Conservation (phyloP, 1,140 invertebrate genomes). For the Lamellibrachia luymesi region DNA sequence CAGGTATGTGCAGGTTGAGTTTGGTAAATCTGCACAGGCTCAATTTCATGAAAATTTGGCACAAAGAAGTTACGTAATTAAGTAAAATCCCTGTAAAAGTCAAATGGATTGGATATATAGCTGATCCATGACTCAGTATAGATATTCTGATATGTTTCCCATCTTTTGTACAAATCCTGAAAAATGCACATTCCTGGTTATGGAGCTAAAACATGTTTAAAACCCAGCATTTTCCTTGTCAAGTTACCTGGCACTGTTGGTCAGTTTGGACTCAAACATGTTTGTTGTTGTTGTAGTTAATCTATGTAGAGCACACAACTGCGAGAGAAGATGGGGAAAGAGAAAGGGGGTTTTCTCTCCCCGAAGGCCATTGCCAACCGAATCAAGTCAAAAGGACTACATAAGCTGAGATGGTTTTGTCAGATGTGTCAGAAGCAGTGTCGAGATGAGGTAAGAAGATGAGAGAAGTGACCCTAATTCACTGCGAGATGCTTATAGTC, state of each 20-base stretch:
- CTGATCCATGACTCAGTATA: background rate
- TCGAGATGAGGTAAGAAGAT: conserved; percentile 73
- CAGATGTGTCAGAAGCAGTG: conserved; percentile 99
- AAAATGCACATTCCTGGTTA: background rate
- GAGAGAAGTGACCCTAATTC: background rate
- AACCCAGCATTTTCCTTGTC: background rate
- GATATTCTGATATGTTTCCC: background rate
- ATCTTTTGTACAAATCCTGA: background rate
- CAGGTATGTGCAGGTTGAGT: no score
- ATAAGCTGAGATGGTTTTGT: conserved; percentile 98
- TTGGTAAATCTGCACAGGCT: background rate
- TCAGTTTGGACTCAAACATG: background rate
- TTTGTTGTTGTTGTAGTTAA: background rate
- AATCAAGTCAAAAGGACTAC: conserved; percentile 97
- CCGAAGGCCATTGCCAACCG: conserved; percentile 98
- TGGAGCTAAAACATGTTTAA: background rate
- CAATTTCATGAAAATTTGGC: background rate
- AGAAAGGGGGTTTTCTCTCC: conserved; percentile 63
- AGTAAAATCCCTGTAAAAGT: background rate
- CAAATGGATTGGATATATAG: conserved; percentile 15
- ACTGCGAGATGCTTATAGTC: background rate
- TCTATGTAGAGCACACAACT: background rate
- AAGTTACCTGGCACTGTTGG: background rate
- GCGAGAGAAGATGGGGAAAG: conserved; percentile 48
- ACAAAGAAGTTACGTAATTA: background rate